Conservation (phyloP, 1,140 invertebrate species). For the Pogonomyrmex californicus region DNA sequence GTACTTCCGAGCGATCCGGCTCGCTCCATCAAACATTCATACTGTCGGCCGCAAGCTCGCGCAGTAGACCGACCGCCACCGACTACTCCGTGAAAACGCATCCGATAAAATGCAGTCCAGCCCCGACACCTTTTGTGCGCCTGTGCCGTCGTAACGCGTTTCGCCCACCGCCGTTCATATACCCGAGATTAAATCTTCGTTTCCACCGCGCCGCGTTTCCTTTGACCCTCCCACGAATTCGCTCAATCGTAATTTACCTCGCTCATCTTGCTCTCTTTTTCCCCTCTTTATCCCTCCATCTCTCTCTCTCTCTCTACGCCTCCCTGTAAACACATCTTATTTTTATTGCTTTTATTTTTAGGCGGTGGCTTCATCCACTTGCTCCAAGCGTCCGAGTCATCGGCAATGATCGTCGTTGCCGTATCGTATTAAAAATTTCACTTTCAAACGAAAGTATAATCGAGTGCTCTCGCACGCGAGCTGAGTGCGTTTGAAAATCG, state of each 20-base stretch:
- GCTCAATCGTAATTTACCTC: slow-evolving; percentile 39
- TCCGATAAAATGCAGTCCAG: slow-evolving; percentile 70
- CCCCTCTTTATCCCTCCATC: not conserved
- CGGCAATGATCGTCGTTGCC: not conserved
- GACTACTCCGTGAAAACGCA: slow-evolving; percentile 63
- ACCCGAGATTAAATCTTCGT: slow-evolving; percentile 57
- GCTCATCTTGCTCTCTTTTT: not conserved
- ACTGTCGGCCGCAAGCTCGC: slow-evolving; percentile 65
- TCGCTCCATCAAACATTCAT: slow-evolving; percentile 78
- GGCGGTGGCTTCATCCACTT: not conserved
- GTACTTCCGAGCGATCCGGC: slow-evolving; percentile 68
- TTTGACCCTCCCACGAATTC: slow-evolving; percentile 51
- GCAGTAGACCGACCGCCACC: slow-evolving; percentile 50
- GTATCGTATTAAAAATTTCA: not conserved
- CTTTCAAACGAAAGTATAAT: not conserved
- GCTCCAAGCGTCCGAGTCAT: not conserved
- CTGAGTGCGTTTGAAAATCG: slow-evolving; percentile 37
- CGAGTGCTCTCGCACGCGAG: not conserved
- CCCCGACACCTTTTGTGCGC: slow-evolving; percentile 54
- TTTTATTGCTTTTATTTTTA: slow-evolving; percentile 41
- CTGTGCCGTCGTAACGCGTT: slow-evolving; percentile 38
- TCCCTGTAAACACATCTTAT: slow-evolving; percentile 25
- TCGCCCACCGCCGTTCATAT: slow-evolving; percentile 62
- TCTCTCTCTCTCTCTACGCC: not conserved
- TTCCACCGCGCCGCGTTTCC: slow-evolving; percentile 35